These are phyloP conservation scores for Buphagus erythrorhynchus DNA, from an alignment of 2,797 vertebrate species.

Conservation along the genomic window DNA sequence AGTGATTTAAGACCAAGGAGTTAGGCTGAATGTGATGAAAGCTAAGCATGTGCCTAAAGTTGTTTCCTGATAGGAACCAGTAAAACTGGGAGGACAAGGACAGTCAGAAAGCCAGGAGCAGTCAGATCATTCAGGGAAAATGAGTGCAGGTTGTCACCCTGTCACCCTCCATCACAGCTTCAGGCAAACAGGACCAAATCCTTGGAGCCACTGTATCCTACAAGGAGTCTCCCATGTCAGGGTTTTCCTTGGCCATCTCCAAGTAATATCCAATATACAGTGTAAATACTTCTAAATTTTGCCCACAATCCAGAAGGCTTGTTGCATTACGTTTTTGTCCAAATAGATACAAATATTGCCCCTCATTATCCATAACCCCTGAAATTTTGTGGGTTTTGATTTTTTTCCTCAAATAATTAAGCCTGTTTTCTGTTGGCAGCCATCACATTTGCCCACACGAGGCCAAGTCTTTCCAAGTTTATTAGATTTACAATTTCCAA, in stretches of 20 bases:
- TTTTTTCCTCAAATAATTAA: not conserved
- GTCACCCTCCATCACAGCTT: not conserved
- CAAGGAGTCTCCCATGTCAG: not conserved
- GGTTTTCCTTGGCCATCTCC: not conserved
- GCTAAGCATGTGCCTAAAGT: not conserved
- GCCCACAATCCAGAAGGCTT: not conserved
- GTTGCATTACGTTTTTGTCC: not conserved
- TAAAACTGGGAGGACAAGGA: not conserved
- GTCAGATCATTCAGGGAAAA: not conserved
- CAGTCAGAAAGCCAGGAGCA: not conserved
- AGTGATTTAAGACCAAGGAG: not conserved
- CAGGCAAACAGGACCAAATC: not conserved
- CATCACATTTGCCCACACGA: not conserved
- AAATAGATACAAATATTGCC: not conserved
- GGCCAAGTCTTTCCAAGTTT: not conserved
- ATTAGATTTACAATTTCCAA: not conserved
- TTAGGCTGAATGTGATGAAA: not conserved
- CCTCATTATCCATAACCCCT: not conserved
- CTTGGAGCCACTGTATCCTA: not conserved
- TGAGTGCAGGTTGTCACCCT: not conserved
- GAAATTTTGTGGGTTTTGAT: not conserved
- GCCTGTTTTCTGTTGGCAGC: not conserved
- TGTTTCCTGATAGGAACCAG: not conserved
- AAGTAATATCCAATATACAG: not conserved
- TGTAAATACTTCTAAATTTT: not conserved